These are phyloP conservation scores for Oreochromis spilurus DNA, from an alignment of 2,113 vertebrate genomes.

Conservation along the genomic window DNA sequence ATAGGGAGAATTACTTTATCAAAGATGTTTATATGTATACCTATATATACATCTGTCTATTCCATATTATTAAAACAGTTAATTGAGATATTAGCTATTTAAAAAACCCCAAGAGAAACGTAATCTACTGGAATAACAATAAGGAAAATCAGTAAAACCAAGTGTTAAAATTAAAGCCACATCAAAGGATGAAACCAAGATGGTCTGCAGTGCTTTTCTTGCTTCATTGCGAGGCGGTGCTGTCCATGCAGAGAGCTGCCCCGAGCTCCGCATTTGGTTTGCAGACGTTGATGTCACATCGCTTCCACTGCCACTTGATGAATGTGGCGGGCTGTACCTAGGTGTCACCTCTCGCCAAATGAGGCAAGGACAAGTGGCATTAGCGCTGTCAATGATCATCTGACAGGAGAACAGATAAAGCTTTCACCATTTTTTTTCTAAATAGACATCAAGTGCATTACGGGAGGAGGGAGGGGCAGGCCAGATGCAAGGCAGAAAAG, in stretches of 20 bases:
- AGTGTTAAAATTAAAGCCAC: not conserved
- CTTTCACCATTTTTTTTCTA: slow-evolving; percentile 77
- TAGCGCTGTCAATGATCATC: slow-evolving; percentile 91
- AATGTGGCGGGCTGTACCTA: slow-evolving; percentile 74
- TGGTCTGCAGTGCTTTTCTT: not conserved
- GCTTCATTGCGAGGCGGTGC: not conserved
- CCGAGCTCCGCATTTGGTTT: slow-evolving; percentile 6
- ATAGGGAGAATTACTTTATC: not conserved
- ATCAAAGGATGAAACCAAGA: slow-evolving; percentile 1
- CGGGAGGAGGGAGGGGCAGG: not conserved
- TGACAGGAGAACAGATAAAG: slow-evolving; percentile 85
- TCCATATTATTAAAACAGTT: not conserved
- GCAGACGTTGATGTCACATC: slow-evolving; percentile 36
- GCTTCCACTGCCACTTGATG: slow-evolving; percentile 71
- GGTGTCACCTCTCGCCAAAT: slow-evolving; percentile 85
- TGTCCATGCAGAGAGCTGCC: not conserved
- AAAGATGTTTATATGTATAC: not conserved
- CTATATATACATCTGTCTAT: not conserved
- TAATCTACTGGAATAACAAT: not conserved
- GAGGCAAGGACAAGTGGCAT: slow-evolving; percentile 91
- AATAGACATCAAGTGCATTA: slow-evolving; percentile 92
- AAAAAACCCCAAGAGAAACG: rapidly evolving
- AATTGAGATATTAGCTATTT: not conserved
- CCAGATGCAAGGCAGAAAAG: slow-evolving; percentile 23
- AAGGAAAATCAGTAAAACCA: not conserved